Evolutionary conservation across 2,113 vertebrate genomes (phyloP).

Genomic region (Pionites leucogaster): DNA sequence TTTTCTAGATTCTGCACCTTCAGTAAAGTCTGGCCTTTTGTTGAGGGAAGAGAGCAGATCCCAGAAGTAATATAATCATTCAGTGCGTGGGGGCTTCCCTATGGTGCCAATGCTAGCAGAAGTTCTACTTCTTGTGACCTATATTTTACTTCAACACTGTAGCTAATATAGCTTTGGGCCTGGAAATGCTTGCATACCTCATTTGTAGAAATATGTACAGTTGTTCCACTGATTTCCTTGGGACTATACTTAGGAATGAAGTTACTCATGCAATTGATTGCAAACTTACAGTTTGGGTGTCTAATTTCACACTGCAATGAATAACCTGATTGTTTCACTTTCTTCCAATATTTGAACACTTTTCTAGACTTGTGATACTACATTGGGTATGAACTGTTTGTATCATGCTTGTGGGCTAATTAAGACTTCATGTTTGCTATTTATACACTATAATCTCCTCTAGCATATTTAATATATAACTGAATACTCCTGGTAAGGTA

Average conservation of each 20-base stretch:
- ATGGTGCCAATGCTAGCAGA: background rate
- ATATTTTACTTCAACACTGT: background rate
- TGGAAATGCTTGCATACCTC: background rate
- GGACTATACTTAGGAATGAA: background rate
- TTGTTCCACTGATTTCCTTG: background rate
- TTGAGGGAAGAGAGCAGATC: background rate
- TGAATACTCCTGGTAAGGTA: background rate
- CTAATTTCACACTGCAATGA: background rate
- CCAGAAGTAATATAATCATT: background rate
- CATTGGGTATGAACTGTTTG: background rate
- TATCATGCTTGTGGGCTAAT: background rate
- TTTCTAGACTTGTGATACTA: background rate
- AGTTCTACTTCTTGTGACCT: background rate
- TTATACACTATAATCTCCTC: background rate
- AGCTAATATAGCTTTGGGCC: background rate
- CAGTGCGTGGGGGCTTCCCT: background rate
- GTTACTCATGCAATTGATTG: background rate
- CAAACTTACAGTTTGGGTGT: background rate
- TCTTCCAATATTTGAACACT: background rate
- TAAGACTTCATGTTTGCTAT: background rate
- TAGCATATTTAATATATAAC: background rate
- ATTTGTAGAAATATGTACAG: background rate
- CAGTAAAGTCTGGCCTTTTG: background rate
- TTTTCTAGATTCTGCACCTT: background rate
- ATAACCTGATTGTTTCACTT: background rate